Conservation (phyloP, 2,113 vertebrate genomes). For the Phaetusa simplex region DNA sequence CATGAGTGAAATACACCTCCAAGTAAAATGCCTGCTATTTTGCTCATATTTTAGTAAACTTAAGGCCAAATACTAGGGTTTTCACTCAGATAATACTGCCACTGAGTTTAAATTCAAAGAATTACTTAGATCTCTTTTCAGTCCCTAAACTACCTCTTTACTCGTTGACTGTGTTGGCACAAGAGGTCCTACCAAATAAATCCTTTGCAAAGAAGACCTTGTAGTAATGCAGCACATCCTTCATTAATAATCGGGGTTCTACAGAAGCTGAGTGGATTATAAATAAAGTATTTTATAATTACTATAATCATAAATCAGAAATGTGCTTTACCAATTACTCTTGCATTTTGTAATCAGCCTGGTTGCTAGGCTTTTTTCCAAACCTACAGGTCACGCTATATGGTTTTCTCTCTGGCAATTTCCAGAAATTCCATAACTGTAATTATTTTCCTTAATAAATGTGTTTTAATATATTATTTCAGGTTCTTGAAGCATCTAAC, state of each 20-base stretch:
- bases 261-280: not conserved
- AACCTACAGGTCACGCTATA: not conserved
- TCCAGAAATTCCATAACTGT: not conserved
- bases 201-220: not conserved
- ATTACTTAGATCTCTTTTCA: not conserved
- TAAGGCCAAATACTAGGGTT: not conserved
- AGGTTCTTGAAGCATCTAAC: not conserved
- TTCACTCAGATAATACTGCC: not conserved
- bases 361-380: not conserved
- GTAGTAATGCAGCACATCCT: not conserved
- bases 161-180: not conserved
- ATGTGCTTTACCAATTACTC: not conserved
- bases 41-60: not conserved
- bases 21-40: not conserved
- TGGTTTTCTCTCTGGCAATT: not conserved
- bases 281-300: not conserved
- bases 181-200: not conserved
- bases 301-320: not conserved
- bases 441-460: conserved; percentile 21
- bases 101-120: not conserved
- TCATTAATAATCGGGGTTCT: not conserved
- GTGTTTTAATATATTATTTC: not conserved
- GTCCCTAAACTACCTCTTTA: not conserved
- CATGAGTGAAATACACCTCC: not conserved
- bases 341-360: not conserved